phyloP scores from a whole-genome alignment of 2,888 invertebrate genomes.

The Sarcophaga subvicina region DNA sequence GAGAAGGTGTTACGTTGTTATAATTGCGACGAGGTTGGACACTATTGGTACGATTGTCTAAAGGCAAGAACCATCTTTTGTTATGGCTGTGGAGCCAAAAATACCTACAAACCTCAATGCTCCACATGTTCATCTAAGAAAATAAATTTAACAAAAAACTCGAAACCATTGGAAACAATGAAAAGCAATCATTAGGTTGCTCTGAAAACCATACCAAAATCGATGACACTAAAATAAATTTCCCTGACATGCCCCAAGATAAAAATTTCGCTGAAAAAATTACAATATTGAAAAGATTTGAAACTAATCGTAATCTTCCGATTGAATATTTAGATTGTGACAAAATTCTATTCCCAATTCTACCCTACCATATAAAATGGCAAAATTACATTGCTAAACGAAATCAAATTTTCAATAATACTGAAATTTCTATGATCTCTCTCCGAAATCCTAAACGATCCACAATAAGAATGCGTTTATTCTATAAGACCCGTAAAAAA shows the following conservation, averaged over 20 bases:
- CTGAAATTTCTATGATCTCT: background rate
- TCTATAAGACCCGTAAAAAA: background rate
- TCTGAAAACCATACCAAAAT: too few species aligned
- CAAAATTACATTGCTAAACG: constrained; percentile 10
- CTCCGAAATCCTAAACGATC: background rate
- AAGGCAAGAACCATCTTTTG: background rate
- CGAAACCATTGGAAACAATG: background rate
- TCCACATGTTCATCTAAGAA: constrained; percentile 1
- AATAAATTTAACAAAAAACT: constrained; percentile 3
- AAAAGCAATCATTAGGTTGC: background rate
- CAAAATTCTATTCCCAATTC: background rate
- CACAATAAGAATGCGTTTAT: constrained; percentile 3
- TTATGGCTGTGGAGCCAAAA: constrained; percentile 30
- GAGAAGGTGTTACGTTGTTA: background rate
- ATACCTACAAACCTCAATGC: constrained; percentile 42
- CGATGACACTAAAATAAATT: too few species aligned
- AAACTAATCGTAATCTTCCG: background rate
- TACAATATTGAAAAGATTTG: too few species aligned
- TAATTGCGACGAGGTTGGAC: constrained; percentile 22
- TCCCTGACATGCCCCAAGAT: too few species aligned
- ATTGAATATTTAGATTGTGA: background rate
- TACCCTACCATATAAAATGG: constrained; percentile 8
- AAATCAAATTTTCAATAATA: background rate
- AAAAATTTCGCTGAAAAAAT: too few species aligned
- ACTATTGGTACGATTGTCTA: constrained; percentile 14